Evolutionary conservation across 2,797 vertebrate species (phyloP).

Genomic region (Tauraco hartlaubi): DNA sequence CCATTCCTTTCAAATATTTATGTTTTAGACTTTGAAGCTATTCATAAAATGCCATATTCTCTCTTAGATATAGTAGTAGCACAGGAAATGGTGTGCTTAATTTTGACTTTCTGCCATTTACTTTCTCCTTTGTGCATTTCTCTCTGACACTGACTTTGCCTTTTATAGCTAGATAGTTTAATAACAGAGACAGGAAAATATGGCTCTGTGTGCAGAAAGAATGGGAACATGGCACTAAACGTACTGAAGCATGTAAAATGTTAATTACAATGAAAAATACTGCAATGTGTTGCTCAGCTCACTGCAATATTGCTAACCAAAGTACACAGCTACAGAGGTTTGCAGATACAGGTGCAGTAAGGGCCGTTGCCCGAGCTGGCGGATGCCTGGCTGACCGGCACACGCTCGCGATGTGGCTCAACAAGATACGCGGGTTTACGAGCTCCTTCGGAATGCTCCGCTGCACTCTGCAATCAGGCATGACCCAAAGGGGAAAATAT

Average conservation of each 20-base stretch:
- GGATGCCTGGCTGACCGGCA: background rate
- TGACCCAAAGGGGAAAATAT: background rate
- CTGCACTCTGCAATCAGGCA: background rate
- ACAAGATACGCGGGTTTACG: accelerated
- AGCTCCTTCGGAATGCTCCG: background rate
- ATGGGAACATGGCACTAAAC: background rate
- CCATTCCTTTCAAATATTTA: background rate
- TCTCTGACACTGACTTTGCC: background rate
- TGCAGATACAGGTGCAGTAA: background rate
- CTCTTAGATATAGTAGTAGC: background rate
- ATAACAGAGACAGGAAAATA: background rate
- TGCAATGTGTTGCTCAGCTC: background rate
- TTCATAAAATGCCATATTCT: background rate
- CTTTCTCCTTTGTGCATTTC: background rate
- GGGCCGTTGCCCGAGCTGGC: accelerated
- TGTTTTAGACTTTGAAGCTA: background rate
- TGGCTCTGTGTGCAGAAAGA: background rate
- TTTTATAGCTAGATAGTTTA: background rate
- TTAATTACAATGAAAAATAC: background rate
- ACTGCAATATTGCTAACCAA: background rate
- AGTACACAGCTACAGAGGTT: too few relatives aligned
- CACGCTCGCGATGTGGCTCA: accelerated
- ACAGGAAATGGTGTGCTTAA: background rate
- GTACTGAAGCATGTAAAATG: background rate
- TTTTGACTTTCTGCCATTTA: background rate